These are phyloP conservation scores for Cantharis flavilabris DNA, from an alignment of 2,888 invertebrate species.

Conservation along the genomic window DNA sequence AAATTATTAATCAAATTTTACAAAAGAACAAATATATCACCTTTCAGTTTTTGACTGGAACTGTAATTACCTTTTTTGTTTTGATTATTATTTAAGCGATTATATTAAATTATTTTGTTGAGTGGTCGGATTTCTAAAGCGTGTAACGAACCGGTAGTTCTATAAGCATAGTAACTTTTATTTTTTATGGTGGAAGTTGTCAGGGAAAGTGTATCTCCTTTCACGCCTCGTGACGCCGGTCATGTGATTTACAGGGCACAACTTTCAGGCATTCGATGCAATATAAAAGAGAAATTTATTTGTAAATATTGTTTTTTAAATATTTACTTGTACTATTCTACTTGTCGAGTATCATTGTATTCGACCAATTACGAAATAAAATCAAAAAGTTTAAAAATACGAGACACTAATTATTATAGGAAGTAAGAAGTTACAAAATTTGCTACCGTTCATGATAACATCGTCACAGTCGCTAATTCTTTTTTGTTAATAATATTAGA, in stretches of 20 bases:
- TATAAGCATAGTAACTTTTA: conserved; percentile 5
- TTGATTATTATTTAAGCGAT: neutral
- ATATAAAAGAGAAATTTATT: conserved; percentile 4
- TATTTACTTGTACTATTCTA: conserved; percentile 7
- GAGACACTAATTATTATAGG: neutral
- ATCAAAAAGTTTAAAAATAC: neutral
- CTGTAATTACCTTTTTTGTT: neutral
- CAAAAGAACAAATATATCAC: neutral
- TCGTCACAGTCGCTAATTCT: neutral
- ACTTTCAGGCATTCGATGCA: neutral
- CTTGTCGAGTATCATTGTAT: neutral
- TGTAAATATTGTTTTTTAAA: conserved; percentile 9
- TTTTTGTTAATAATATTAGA: neutral
- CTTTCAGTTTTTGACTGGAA: neutral
- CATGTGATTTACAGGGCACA: conserved; percentile 11
- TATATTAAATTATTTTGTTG: neutral
- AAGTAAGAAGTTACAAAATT: neutral
- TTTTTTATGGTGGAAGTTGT: conserved; percentile 14
- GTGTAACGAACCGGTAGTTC: conserved; percentile 17
- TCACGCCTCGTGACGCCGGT: conserved; percentile 21
- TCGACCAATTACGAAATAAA: neutral
- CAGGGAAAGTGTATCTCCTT: conserved; percentile 24
- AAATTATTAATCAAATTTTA: neutral
- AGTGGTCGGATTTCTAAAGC: conserved; percentile 9
- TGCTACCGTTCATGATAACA: neutral